Conservation (phyloP, 2,888 invertebrate genomes). For the Sceliomorpha sp. region DNA sequence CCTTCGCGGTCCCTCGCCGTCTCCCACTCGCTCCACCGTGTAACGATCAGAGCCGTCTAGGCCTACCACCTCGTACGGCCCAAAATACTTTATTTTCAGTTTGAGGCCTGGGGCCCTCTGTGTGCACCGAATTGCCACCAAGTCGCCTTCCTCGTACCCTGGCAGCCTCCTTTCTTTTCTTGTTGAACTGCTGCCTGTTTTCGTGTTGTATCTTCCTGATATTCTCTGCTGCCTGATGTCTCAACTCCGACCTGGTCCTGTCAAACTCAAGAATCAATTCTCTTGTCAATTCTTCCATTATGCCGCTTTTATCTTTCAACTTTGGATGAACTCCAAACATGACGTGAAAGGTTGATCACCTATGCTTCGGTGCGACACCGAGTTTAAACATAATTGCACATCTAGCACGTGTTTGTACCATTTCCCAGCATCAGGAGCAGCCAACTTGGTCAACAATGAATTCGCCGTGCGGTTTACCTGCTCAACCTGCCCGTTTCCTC, state of each 20-base stretch:
- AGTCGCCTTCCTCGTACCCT: not conserved
- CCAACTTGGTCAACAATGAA: not conserved
- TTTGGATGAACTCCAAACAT: too few relatives aligned
- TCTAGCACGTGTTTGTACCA: too few relatives aligned
- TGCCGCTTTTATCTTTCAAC: not conserved
- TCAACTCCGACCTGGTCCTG: not conserved
- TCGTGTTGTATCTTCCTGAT: conserved; percentile 10
- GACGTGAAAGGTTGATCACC: not conserved
- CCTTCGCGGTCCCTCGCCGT: too few relatives aligned
- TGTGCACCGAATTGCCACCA: conserved; percentile 41
- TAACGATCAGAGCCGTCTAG: too few relatives aligned
- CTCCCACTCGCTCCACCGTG: too few relatives aligned
- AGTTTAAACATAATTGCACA: not conserved
- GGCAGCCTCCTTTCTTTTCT: not conserved
- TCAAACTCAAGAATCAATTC: not conserved
- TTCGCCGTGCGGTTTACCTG: too few relatives aligned
- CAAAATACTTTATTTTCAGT: conserved; percentile 31
- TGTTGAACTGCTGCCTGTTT: conserved; percentile 2
- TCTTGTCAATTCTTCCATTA: not conserved
- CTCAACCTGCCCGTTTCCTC: too few relatives aligned
- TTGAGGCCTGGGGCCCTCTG: conserved; percentile 43
- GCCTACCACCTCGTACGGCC: too few relatives aligned
- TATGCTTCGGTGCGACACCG: too few relatives aligned
- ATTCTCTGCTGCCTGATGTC: not conserved
- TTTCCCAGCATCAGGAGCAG: not conserved